Percentiles rank a stretch among this genome's conserved stretches.
These are phyloP conservation scores for Conus canariensis DNA, from an alignment of 2,888 invertebrate genomes.

Conservation along the genomic window DNA sequence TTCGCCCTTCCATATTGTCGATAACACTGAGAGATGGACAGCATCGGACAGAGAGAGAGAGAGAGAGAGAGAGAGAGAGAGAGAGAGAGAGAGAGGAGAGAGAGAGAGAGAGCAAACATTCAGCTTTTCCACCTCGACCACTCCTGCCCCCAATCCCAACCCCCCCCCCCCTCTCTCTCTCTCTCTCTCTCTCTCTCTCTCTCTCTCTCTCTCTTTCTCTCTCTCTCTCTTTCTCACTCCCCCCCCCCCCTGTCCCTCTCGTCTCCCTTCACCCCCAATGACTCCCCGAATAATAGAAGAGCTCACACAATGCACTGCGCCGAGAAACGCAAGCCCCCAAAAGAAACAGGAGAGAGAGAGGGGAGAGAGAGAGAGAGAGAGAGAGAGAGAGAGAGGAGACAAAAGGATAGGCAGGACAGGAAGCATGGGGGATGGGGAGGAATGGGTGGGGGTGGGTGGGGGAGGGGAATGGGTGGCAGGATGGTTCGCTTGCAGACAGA, in stretches of 20 bases:
- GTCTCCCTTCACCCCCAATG: too few species aligned
- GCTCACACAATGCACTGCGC: too few species aligned
- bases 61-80: constrained; percentile 5
- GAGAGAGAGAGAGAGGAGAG: constrained; percentile 26
- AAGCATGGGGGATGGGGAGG: not conserved
- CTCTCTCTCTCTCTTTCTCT: too few species aligned
- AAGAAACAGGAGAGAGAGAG: not conserved
- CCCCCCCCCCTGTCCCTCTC: too few species aligned
- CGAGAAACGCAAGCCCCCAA: too few species aligned
- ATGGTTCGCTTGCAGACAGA: constrained; percentile 30
- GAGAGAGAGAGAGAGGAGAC: constrained; percentile 2
- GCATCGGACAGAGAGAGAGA: constrained; percentile 20
- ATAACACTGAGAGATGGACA: not conserved
- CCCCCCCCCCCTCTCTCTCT: too few species aligned
- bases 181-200: too few species aligned
- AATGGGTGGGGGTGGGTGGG: constrained; percentile 13
- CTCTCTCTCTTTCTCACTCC: too few species aligned
- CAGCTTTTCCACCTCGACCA: too few species aligned
- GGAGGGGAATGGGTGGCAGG: not conserved
- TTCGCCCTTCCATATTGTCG: not conserved
- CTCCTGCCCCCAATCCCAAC: too few species aligned
- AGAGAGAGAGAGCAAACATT: not conserved
- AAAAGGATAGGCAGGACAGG: not conserved
- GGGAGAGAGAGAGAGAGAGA: constrained; percentile 27
- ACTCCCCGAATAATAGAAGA: too few species aligned